Evolutionary conservation across 2,888 invertebrate genomes (phyloP).

Genomic region (Caenorhabditis sinica): DNA sequence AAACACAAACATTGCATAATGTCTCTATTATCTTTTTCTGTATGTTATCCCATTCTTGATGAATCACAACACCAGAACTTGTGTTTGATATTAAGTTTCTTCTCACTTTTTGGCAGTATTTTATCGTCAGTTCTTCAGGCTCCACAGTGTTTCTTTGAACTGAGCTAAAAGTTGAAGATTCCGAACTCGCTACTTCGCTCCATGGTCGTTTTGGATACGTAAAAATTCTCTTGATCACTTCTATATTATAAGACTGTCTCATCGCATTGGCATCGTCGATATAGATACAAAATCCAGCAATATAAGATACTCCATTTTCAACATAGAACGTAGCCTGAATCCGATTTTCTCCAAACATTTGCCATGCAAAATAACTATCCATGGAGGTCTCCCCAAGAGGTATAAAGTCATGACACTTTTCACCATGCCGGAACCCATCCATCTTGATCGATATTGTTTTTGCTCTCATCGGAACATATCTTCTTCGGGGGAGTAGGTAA

Average conservation of each 20-base stretch:
- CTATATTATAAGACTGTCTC: background rate
- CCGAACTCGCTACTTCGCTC: too few species aligned
- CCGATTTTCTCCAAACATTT: background rate
- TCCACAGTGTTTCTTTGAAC: too few species aligned
- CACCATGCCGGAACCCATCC: background rate
- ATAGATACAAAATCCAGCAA: constrained; percentile 12
- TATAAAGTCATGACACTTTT: background rate
- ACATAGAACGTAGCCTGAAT: background rate
- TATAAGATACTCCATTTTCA: background rate
- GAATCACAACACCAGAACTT: background rate
- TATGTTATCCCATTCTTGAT: background rate
- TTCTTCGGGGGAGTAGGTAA: background rate
- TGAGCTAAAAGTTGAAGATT: too few species aligned
- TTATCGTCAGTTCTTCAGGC: background rate
- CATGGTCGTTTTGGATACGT: background rate
- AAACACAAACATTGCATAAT: background rate
- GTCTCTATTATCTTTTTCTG: background rate
- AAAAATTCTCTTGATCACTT: background rate
- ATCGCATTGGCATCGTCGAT: background rate
- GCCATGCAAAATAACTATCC: background rate
- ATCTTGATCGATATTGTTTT: background rate
- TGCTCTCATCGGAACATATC: background rate
- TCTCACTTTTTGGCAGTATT: background rate
- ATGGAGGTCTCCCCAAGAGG: background rate
- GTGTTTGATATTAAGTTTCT: background rate